Evolutionary conservation across 1,140 invertebrate genomes (phyloP).

Genomic region (Scaptomyza montana): DNA sequence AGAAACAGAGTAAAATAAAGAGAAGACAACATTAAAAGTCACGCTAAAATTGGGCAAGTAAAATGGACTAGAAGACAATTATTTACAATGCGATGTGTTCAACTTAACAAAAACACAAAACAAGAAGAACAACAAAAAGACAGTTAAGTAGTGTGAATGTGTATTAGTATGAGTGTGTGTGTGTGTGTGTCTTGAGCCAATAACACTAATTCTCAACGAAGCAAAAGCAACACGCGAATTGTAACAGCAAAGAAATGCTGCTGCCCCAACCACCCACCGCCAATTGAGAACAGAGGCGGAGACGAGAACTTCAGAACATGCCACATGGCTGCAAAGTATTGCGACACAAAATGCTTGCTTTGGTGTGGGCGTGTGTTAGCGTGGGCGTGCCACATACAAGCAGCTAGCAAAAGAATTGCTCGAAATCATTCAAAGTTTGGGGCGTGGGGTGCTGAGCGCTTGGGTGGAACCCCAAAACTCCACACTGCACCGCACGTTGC

Average conservation of each 20-base stretch:
- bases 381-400: slow-evolving; percentile 52
- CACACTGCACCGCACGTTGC: slow-evolving; percentile 1
- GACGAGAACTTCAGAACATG: slow-evolving; percentile 36
- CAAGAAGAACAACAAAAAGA: neutral
- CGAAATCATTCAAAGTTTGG: slow-evolving; percentile 62
- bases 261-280: neutral
- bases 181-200: slow-evolving; percentile 36
- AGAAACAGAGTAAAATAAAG: slow-evolving; percentile 2
- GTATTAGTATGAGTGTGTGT: slow-evolving; percentile 4
- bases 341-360: slow-evolving; percentile 58
- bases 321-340: slow-evolving; percentile 74
- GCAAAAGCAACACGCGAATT: slow-evolving; percentile 47
- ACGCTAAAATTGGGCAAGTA: neutral
- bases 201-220: slow-evolving; percentile 60
- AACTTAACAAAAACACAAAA: slow-evolving; percentile 31
- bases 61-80: slow-evolving; percentile 36
- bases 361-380: neutral
- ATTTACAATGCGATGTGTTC: slow-evolving; percentile 45
- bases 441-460: slow-evolving; percentile 56
- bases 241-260: slow-evolving; percentile 32
- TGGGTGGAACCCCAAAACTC: slow-evolving; percentile 55
- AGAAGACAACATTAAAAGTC: neutral
- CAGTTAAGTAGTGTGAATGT: slow-evolving; percentile 9
- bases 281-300: slow-evolving; percentile 35
- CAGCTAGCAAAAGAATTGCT: slow-evolving; percentile 53